Percentiles rank a stretch among this genome's conserved stretches.
phyloP scores from a whole-genome alignment of 2,797 vertebrate species.

The Chrysocyon brachyurus region DNA sequence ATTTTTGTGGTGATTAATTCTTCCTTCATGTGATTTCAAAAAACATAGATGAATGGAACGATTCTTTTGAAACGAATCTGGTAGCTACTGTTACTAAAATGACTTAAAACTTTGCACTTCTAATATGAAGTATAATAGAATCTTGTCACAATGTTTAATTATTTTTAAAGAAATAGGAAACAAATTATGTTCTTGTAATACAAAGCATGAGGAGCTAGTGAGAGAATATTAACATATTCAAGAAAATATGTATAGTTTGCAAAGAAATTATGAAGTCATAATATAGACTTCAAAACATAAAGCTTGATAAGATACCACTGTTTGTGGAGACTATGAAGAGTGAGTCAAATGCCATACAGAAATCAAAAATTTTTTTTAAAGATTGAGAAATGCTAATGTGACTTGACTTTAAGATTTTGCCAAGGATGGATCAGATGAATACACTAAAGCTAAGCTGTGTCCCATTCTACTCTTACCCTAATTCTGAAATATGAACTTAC shows the following conservation, averaged over 20 bases:
- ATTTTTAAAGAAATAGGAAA: not conserved
- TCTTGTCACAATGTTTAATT: conserved; percentile 23
- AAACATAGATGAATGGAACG: not conserved
- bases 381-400: not conserved
- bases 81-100: conserved; percentile 27
- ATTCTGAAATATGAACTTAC: not conserved
- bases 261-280: conserved; percentile 12
- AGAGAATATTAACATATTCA: not conserved
- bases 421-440: not conserved
- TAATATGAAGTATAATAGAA: not conserved
- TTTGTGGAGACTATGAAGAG: not conserved
- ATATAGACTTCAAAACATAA: not conserved
- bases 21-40: conserved; percentile 1
- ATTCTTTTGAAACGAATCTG: conserved; percentile 46
- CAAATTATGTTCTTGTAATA: not conserved
- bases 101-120: conserved; percentile 3
- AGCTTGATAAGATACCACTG: not conserved
- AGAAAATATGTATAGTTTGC: not conserved
- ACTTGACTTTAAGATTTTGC: not conserved
- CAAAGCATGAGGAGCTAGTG: not conserved
- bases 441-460: not conserved
- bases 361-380: not conserved
- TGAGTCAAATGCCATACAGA: not conserved
- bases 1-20: not conserved
- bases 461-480: not conserved